Conservation (phyloP, 2,797 vertebrate species). For the Cichlasoma orientale region DNA sequence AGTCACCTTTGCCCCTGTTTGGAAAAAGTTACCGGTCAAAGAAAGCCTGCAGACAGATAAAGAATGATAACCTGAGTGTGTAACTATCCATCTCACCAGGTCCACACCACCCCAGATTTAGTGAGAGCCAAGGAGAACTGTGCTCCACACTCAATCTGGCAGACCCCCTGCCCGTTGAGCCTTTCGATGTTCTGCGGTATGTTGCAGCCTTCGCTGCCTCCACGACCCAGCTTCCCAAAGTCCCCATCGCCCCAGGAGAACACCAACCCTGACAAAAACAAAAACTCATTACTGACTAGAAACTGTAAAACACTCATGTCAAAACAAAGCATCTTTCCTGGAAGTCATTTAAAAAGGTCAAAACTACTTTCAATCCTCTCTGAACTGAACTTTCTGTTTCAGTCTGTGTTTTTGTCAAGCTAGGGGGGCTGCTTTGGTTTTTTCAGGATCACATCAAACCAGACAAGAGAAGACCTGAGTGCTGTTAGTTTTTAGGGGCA, state of each 20-base stretch:
- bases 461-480: background rate
- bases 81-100: slow-evolving; percentile 85
- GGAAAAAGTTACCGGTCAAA: background rate
- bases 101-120: slow-evolving; percentile 98
- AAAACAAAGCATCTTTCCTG: background rate
- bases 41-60: background rate
- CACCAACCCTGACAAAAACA: slow-evolving; percentile 85
- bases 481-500: background rate
- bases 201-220: slow-evolving; percentile 98
- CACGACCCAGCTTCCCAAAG: slow-evolving; percentile 96
- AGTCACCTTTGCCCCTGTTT: slow-evolving; percentile 96
- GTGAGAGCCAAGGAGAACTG: slow-evolving; percentile 98
- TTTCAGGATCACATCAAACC: background rate
- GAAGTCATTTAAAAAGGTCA: background rate
- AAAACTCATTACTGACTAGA: background rate
- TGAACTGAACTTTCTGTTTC: too few species aligned
- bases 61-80: fast-evolving
- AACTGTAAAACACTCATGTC: background rate
- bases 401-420: too few species aligned
- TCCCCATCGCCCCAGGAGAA: slow-evolving; percentile 99
- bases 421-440: too few species aligned
- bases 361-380: background rate
- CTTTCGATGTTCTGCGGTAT: slow-evolving; percentile 98
- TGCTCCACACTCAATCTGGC: slow-evolving; percentile 97
- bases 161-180: slow-evolving; percentile 94